phyloP scores from a whole-genome alignment of 1,140 invertebrate genomes.

The Popillia japonica region DNA sequence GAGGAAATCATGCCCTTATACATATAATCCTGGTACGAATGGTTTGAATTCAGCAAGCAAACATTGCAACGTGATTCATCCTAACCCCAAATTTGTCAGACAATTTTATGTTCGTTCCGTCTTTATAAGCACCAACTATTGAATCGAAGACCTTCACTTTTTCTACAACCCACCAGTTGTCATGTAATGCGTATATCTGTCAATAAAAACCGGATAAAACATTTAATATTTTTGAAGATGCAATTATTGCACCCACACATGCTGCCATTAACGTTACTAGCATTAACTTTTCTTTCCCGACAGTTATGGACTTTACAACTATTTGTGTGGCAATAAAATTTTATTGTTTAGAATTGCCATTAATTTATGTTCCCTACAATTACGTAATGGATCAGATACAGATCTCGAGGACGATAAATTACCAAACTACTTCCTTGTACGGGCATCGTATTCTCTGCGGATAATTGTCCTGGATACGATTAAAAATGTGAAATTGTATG shows the following conservation, averaged over 20 bases:
- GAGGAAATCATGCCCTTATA: no score
- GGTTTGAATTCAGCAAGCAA: no score
- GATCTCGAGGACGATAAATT: neutral
- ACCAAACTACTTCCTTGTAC: neutral
- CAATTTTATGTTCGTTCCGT: no score
- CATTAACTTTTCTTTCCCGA: neutral
- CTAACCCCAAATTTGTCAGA: no score
- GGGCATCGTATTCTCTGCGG: neutral
- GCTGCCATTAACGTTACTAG: neutral
- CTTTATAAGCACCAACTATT: no score
- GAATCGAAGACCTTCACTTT: no score
- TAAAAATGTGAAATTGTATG: no score
- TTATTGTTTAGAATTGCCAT: neutral
- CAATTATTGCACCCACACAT: neutral
- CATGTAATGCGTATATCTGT: neutral
- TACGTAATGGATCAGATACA: neutral
- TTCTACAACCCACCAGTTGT: neutral
- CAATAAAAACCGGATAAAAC: neutral
- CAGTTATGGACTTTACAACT: neutral
- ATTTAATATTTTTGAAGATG: neutral
- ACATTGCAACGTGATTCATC: no score
- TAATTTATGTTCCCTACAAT: conserved; percentile 11
- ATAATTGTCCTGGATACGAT: neutral
- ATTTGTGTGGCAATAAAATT: neutral
- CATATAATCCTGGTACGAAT: no score